Base-by-base conservation (phyloP, 2,113 vertebrate genomes). In the Halichoerus grypus region DNA sequence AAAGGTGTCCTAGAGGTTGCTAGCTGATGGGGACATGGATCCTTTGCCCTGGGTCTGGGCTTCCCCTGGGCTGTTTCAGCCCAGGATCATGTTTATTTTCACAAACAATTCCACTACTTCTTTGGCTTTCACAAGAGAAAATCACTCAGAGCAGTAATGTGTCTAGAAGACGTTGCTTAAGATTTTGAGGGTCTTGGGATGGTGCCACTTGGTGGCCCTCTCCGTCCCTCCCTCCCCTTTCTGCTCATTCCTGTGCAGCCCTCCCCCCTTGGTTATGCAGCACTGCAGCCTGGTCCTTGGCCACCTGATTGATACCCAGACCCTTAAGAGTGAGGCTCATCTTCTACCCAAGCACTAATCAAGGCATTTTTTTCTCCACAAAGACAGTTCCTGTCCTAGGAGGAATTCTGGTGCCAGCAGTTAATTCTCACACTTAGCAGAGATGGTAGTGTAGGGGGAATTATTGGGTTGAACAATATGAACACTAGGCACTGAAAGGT, bases 371-470 rank as follows among this genome's bases (percentile, higher is more conserved):
- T 88, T 46, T 46, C 33, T 72, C 49, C 65, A 18, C 71, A 84
- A 82, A 88, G 88, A 61, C 13, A 10, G 16, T 57, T 93, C 36
- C 51, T 4, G 1, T 16, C 49, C 79, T 33, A 5, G 33, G 63
- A 82, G 57, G 22, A 72, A 69, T 67, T 46, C 63, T 55, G 77
- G 61, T 59, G 39, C 57, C 42, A 69, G 49, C 16, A 4, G n/a
- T 79, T 65, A 83, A 81, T 95, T 88, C 77, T 94, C 39, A 67
- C 9, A n/a, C 24, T 53, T 67, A 28, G 77, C 94, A 80, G 67
- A 81, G 39, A 46, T 33, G 46, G 24, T 61, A 42, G 46, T 11
- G 21, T 51, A 42, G 12, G 42, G 42, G 57, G 31, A 95, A 80
- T 69, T n/a, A 15, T 21, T 14, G 46, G 65, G n/a, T 33, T 55